Evolutionary conservation across 1,140 invertebrate genomes (phyloP).

Genomic region (Cydia fagiglandana): DNA sequence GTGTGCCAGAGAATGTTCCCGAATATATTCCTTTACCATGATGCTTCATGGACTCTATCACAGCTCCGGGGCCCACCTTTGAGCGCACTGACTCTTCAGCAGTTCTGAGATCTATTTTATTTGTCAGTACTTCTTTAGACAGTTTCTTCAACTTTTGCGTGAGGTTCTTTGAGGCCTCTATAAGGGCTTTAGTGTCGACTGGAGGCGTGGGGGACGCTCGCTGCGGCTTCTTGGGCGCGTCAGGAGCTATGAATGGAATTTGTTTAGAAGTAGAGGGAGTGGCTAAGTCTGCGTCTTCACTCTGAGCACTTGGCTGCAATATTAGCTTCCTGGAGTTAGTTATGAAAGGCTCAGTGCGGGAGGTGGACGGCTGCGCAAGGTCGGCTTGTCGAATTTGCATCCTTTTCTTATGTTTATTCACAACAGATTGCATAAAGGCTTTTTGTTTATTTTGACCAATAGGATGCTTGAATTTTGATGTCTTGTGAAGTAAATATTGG

Average conservation of each 20-base stretch:
- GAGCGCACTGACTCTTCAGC: slow-evolving; percentile 74
- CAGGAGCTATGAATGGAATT: slow-evolving; percentile 55
- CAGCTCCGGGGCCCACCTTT: slow-evolving; percentile 86
- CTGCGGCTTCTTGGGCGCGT: slow-evolving; percentile 63
- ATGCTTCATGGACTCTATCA: slow-evolving; percentile 96
- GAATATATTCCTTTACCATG: slow-evolving; percentile 94
- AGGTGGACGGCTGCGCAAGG: slow-evolving; percentile 69
- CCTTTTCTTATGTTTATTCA: slow-evolving; percentile 77
- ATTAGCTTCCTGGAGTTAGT: slow-evolving; percentile 58
- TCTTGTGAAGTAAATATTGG: slow-evolving; percentile 77
- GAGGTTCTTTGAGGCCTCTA: slow-evolving; percentile 93
- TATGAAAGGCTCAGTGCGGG: slow-evolving; percentile 64
- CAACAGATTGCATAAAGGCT: slow-evolving; percentile 76
- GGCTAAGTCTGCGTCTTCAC: slow-evolving; percentile 54
- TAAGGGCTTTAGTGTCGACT: slow-evolving; percentile 87
- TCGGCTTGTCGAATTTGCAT: slow-evolving; percentile 58
- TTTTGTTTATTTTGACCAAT: slow-evolving; percentile 76
- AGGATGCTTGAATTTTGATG: slow-evolving; percentile 77
- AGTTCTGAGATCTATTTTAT: slow-evolving; percentile 79
- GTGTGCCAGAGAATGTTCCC: slow-evolving; percentile 90
- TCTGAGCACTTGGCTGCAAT: slow-evolving; percentile 51
- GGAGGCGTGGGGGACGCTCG: slow-evolving; percentile 57
- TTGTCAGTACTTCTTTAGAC: slow-evolving; percentile 91
- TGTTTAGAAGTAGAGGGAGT: slow-evolving; percentile 68
- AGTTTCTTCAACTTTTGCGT: slow-evolving; percentile 95